Percentiles rank a stretch among this genome's conserved stretches.
Conservation (phyloP, 2,113 vertebrate genomes). For the Ahaetulla prasina region DNA sequence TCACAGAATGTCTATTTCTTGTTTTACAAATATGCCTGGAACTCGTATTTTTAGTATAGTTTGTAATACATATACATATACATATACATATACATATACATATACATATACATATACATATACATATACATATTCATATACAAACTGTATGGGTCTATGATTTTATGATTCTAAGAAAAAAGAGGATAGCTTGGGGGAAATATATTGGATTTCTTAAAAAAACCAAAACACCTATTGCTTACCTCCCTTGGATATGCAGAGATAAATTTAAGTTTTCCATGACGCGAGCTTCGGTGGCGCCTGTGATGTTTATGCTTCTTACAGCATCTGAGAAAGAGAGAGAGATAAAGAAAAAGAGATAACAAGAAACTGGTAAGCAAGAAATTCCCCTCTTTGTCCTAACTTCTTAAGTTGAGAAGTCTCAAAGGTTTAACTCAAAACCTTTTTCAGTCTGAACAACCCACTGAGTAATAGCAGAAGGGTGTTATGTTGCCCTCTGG, state of each 20-base stretch:
- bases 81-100: too few relatives aligned
- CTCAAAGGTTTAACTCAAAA: background rate
- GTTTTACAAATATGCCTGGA: too few relatives aligned
- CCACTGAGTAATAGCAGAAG: background rate
- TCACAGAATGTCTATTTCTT: too few relatives aligned
- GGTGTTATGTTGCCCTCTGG: background rate
- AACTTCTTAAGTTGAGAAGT: background rate
- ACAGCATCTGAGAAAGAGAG: slow-evolving; percentile 73
- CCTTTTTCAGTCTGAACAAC: background rate
- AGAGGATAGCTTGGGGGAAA: background rate
- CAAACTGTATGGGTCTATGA: background rate
- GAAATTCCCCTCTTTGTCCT: background rate
- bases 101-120: too few relatives aligned
- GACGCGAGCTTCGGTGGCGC: slow-evolving; percentile 69
- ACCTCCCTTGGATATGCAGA: slow-evolving; percentile 86
- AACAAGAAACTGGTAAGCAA: background rate
- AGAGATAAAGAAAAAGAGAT: background rate
- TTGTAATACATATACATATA: too few relatives aligned
- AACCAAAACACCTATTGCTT: slow-evolving; percentile 27
- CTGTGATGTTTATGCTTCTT: slow-evolving; percentile 73
- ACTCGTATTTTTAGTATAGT: too few relatives aligned
- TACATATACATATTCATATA: too few relatives aligned
- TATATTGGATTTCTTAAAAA: background rate
- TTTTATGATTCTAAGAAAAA: background rate
- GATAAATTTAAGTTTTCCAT: slow-evolving; percentile 73